These are phyloP conservation scores for rat (Rattus norvegicus) DNA, from an alignment of 2,113 vertebrate species.

Conservation along the genomic window GRCr8 NC_086028.1:58123001-58123500, in stretches of 20 bases:
- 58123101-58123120: not conserved
- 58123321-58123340: not conserved
- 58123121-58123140: not conserved
- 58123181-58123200: not conserved
- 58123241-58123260: not conserved
- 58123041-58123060: not conserved
- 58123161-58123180: rapidly evolving
- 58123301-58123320: not conserved
- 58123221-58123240: constrained; percentile 6
- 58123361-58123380: not conserved
- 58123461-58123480: not conserved
- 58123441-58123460: not conserved
- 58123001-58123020: not conserved
- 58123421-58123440: not conserved
- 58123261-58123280: not conserved
- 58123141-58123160: not conserved
- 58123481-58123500: not conserved
- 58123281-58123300: not conserved
- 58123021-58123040: not conserved
- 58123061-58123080: not conserved
- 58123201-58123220: not conserved
- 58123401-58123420: not conserved
- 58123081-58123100: not conserved
- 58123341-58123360: not conserved
- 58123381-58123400: not conserved